A percentile compares a stretch with the other conserved stretches of the same genome.
Evolutionary conservation across 2,888 invertebrate species (phyloP).

Genomic region (Epirrita christyi): DNA sequence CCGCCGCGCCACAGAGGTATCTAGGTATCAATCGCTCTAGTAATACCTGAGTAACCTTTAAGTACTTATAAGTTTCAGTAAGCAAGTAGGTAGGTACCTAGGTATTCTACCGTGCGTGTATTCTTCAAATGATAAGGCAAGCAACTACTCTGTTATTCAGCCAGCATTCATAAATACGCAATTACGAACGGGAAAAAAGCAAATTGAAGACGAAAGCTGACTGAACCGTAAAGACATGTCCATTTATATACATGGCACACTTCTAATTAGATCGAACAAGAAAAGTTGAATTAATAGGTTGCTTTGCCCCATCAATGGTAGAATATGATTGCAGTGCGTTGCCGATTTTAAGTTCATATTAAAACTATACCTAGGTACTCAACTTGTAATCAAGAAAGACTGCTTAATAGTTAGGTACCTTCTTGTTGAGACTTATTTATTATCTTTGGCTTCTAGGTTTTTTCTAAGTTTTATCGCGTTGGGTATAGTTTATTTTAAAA

Average conservation of each 20-base stretch:
- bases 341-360: constrained; percentile 9
- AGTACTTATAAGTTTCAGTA: too few relatives aligned
- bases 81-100: too few relatives aligned
- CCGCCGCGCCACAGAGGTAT: too few relatives aligned
- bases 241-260: constrained; percentile 40
- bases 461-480: too few relatives aligned
- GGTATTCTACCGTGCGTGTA: neutral
- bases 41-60: too few relatives aligned
- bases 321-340: constrained; percentile 11
- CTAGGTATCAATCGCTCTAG: too few relatives aligned
- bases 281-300: constrained; percentile 14
- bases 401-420: too few relatives aligned
- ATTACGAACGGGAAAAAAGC: constrained; percentile 22
- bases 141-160: constrained; percentile 1
- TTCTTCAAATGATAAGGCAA: constrained; percentile 12
- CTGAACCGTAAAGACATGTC: constrained; percentile 36
- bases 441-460: too few relatives aligned
- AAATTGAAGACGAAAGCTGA: constrained; percentile 27
- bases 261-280: constrained; percentile 37
- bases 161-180: constrained; percentile 26
- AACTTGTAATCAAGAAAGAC: too few relatives aligned
- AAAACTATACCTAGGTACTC: constrained; percentile 1
- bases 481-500: too few relatives aligned
- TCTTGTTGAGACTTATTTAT: too few relatives aligned
- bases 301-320: constrained; percentile 1